phyloP scores from a whole-genome alignment of 2,888 invertebrate species.

The Tenthredo scrophulariae region DNA sequence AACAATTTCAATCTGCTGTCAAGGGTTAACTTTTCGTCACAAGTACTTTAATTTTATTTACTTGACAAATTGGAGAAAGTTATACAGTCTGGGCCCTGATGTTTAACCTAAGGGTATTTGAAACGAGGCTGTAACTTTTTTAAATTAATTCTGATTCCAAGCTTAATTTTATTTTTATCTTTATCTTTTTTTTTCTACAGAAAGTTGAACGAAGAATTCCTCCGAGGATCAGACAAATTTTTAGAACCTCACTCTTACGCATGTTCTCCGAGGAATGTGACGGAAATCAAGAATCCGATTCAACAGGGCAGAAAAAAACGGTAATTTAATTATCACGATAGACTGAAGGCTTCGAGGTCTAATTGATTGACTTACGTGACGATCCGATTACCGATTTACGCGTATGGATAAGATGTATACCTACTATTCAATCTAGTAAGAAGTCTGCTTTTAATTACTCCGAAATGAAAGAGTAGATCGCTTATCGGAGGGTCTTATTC shows the following conservation, averaged over 20 bases:
- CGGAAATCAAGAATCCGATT: not conserved
- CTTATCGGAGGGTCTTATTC: not conserved
- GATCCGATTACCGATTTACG: not conserved
- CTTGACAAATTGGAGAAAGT: slow-evolving; percentile 17
- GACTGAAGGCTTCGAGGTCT: not conserved
- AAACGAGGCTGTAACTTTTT: slow-evolving; percentile 15
- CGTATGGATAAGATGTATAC: not conserved
- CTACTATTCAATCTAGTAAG: not conserved
- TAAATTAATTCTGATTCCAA: slow-evolving; percentile 1
- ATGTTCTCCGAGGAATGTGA: not conserved
- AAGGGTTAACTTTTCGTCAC: slow-evolving; percentile 11
- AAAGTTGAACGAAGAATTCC: not conserved
- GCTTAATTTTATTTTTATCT: not conserved
- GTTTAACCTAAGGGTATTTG: slow-evolving; percentile 22
- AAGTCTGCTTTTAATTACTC: slow-evolving; percentile 32
- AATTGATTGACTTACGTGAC: not conserved
- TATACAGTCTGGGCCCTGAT: slow-evolving; percentile 10
- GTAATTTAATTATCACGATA: not conserved
- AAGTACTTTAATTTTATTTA: slow-evolving; percentile 10
- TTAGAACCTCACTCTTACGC: not conserved
- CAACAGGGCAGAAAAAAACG: not conserved
- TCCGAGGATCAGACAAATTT: not conserved
- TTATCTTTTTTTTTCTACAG: not conserved
- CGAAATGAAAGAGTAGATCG: slow-evolving; percentile 15
- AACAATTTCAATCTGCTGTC: not conserved